Base-by-base conservation (phyloP, 2,113 vertebrate species). In the Campylorhamphus procurvoides region DNA sequence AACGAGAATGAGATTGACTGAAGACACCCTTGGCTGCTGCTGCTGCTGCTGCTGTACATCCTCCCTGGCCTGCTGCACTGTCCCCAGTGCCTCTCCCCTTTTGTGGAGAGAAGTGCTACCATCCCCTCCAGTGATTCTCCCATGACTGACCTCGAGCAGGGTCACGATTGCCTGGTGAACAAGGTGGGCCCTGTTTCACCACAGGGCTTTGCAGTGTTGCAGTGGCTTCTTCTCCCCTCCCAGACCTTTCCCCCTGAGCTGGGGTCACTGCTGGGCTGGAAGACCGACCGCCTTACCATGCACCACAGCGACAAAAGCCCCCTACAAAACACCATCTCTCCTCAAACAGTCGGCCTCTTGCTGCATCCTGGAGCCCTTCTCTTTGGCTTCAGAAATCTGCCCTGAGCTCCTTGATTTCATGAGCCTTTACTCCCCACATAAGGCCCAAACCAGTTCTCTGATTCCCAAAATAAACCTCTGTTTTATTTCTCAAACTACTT, bases 1-100 rank as follows among this genome's bases (percentile, higher is more conserved):
- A 99, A 99, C 0, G 99, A 99, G 97, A 98, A 97, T 4, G 99
- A 99, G 97, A 98, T 99, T 94, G 98, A 99, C 98, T 99, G 99
- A 28, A 97, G 90, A n/a, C 29, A 5, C 8, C 79, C n/a, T 59
- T 69, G 74, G 40, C 56, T 85, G 14, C 81, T 93, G 68, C 87
- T 93, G 81, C 87, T 93, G 81, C 80, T 93, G 77, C 84, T 94
- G 91, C 87, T 91, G 89, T 87, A 47, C 28, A 84, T 74, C 66
- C 47, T 55, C 89, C 88, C 24, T 28, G 28, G 89, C 63, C 68
- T 66, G 55, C 80, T 91, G 84, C 73, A 9, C 78, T 84, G 89
- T 50, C 84, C 88, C 80, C 1, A 9, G 78, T 77, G 67, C 92
- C 93, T 95, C 85, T 95, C 96, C 78, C 64, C 6, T 90, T 89